phyloP scores from a whole-genome alignment of 2,888 invertebrate genomes.

The Lithophane ornitopus region DNA sequence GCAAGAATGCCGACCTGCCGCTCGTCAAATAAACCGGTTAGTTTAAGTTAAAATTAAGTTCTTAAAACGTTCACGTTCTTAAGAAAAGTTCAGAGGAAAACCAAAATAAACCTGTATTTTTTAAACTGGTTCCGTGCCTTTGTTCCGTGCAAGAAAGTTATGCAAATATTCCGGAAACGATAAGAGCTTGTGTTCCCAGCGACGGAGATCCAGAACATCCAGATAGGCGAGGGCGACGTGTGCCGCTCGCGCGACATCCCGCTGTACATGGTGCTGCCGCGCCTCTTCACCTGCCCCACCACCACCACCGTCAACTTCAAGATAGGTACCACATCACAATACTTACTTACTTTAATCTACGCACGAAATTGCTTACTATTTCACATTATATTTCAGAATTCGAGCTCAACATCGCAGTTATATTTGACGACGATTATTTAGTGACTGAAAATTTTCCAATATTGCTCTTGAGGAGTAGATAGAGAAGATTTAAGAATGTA shows the following conservation, averaged over 20 bases:
- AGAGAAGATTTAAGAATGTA: constrained; percentile 32
- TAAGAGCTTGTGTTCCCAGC: constrained; percentile 89
- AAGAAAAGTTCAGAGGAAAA: no score
- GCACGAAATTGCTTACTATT: background rate
- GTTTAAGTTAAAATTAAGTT: no score
- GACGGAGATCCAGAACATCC: constrained; percentile 99
- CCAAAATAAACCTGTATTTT: no score
- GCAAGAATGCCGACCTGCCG: no score
- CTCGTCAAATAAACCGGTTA: no score
- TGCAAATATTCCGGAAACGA: background rate
- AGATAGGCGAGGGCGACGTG: constrained; percentile 98
- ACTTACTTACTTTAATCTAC: background rate
- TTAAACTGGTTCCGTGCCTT: no score
- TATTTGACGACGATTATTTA: constrained; percentile 97
- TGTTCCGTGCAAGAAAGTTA: background rate
- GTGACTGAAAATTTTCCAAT: constrained; percentile 99
- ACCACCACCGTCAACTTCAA: constrained; percentile 97
- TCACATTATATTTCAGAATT: constrained; percentile 94
- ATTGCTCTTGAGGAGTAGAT: constrained; percentile 82
- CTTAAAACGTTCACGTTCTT: no score
- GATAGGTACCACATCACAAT: constrained; percentile 92
- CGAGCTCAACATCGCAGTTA: constrained; percentile 97
- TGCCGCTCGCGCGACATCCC: constrained; percentile 95
- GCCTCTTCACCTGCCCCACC: constrained; percentile 98
- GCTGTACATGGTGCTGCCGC: constrained; percentile 98